Conservation (phyloP, 2,888 invertebrate species). For the Thumatha senex region DNA sequence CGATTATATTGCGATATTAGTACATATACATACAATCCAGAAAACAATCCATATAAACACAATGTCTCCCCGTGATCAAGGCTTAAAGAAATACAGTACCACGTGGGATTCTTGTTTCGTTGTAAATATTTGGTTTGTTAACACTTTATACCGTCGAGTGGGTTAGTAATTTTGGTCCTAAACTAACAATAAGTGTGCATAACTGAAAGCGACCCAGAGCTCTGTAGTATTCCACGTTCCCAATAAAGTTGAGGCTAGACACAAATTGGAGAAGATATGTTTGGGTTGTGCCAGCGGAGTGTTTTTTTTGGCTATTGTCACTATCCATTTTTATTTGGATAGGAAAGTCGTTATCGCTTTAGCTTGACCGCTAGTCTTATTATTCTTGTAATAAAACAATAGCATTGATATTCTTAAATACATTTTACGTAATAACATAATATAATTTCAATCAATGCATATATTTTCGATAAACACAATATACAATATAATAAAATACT, state of each 20-base stretch:
- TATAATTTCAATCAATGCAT: too few relatives aligned
- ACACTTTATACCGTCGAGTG: constrained; percentile 29
- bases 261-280: constrained; percentile 10
- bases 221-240: constrained; percentile 20
- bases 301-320: not conserved
- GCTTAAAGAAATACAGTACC: constrained; percentile 13
- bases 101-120: constrained; percentile 35
- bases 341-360: too few relatives aligned
- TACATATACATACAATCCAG: not conserved
- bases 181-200: constrained; percentile 44
- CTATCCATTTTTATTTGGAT: too few relatives aligned
- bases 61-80: not conserved
- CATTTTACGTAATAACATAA: too few relatives aligned
- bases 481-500: too few relatives aligned
- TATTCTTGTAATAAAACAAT: too few relatives aligned
- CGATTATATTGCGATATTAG: too few relatives aligned
- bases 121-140: constrained; percentile 36
- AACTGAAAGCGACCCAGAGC: constrained; percentile 24
- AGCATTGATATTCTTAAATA: too few relatives aligned
- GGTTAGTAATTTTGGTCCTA: constrained; percentile 44
- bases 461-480: too few relatives aligned
- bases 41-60: too few relatives aligned
- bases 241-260: constrained; percentile 16
- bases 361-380: too few relatives aligned
- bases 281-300: not conserved